phyloP scores from a whole-genome alignment of 23 tunicate species.

The Diplosoma virens region DNA sequence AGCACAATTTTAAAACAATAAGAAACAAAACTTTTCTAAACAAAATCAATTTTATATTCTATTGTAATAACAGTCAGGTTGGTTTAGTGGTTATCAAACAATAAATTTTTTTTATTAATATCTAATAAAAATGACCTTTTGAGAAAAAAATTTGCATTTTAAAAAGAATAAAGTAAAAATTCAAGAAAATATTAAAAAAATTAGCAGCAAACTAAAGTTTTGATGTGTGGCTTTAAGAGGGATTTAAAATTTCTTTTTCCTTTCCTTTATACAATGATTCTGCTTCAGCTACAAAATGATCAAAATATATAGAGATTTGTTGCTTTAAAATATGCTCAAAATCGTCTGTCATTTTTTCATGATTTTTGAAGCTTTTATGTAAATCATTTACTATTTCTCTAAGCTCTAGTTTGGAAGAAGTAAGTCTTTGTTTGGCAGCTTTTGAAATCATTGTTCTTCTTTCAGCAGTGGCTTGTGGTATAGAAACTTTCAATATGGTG shows the following conservation, averaged over 20 bases:
- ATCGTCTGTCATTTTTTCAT: conserved; percentile 23
- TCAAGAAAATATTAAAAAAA: too few relatives aligned
- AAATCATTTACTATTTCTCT: not conserved
- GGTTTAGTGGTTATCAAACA: too few relatives aligned
- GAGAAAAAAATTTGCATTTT: too few relatives aligned
- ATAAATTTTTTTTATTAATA: too few relatives aligned
- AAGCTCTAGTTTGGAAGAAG: conserved; percentile 18
- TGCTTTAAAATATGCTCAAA: conserved; percentile 12
- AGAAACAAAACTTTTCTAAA: too few relatives aligned
- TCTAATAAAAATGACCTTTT: too few relatives aligned
- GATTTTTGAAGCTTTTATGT: conserved; percentile 4
- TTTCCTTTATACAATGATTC: conserved; percentile 37
- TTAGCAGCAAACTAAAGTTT: too few relatives aligned
- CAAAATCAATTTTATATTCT: too few relatives aligned
- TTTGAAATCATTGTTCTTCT: conserved; percentile 36
- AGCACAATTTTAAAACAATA: too few relatives aligned
- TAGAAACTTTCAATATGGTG: conserved; percentile 49
- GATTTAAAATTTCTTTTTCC: conserved; percentile 48
- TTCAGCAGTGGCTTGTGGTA: conserved; percentile 61
- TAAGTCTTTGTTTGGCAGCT: conserved; percentile 39
- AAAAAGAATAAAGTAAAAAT: too few relatives aligned
- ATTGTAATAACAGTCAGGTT: too few relatives aligned
- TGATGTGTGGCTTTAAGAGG: not conserved
- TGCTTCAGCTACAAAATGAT: conserved; percentile 26
- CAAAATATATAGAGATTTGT: conserved; percentile 40